Percentiles rank a stretch among this genome's conserved stretches.
Evolutionary conservation across 2,113 vertebrate species (phyloP).

Genomic region (Vulpes lagopus): DNA sequence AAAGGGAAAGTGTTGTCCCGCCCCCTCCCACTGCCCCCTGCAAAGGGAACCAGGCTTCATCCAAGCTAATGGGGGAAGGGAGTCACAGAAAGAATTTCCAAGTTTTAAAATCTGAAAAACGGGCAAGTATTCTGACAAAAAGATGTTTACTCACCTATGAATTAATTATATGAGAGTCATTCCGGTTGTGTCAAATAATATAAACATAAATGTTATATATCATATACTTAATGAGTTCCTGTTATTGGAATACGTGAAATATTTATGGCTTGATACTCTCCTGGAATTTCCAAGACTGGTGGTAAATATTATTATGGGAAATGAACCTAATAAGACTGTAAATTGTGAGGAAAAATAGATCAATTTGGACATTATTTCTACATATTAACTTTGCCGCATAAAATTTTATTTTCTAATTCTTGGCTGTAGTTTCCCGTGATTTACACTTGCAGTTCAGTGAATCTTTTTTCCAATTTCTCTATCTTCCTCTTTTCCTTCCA

Average conservation of each 20-base stretch:
- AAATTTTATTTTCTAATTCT: not conserved
- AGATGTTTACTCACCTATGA: not conserved
- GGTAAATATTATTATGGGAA: not conserved
- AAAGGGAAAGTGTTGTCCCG: not conserved
- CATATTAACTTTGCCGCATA: not conserved
- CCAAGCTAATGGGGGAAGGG: not conserved
- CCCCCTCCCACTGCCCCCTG: too few species aligned
- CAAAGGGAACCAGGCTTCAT: not conserved
- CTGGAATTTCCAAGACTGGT: not conserved
- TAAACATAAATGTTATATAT: not conserved
- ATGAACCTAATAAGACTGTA: not conserved
- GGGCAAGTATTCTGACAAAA: not conserved
- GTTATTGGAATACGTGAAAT: not conserved
- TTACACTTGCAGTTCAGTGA: not conserved
- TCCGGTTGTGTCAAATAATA: not conserved
- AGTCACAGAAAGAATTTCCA: not conserved
- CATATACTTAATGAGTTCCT: not conserved
- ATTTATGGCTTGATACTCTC: not conserved
- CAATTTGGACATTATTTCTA: not conserved
- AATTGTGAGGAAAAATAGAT: not conserved
- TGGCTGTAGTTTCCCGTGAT: not conserved
- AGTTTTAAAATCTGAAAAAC: not conserved
- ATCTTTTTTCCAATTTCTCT: not conserved
- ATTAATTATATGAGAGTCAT: not conserved
- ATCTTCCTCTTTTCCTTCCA: not conserved